These are phyloP conservation scores for Rynchops niger DNA, from an alignment of 2,113 vertebrate species.

Conservation along the genomic window DNA sequence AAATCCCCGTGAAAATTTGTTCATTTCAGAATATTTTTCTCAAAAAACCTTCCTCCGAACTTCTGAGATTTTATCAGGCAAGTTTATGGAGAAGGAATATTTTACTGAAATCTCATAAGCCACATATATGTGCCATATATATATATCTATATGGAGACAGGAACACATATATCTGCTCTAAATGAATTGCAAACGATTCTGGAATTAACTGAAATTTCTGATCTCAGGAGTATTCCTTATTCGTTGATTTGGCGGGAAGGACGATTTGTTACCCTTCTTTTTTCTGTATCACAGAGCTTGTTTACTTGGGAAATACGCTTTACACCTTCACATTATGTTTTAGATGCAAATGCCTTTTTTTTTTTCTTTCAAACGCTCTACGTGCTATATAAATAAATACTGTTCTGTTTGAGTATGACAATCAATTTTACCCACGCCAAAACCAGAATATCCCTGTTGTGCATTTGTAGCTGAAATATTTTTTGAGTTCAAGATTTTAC, in stretches of 20 bases:
- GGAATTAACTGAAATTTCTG: neutral
- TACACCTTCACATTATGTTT: neutral
- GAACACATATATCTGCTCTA: neutral
- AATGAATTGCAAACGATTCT: neutral
- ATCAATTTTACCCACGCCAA: neutral
- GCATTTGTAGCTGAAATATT: neutral
- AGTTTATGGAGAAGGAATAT: neutral
- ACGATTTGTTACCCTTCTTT: neutral
- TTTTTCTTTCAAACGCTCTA: neutral
- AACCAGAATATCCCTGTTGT: neutral
- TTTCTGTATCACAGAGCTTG: neutral
- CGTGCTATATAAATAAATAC: neutral
- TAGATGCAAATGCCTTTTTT: neutral
- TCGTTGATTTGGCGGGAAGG: neutral
- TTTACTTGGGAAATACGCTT: neutral
- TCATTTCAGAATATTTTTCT: neutral
- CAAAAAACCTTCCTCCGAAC: neutral
- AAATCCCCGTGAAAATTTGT: neutral
- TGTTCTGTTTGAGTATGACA: neutral
- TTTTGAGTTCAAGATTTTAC: constrained; percentile 6
- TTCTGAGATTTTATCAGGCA: neutral
- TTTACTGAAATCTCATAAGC: neutral
- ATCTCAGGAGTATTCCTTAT: neutral
- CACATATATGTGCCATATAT: too few relatives aligned
- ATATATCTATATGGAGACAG: neutral